A percentile compares a stretch with the other conserved stretches of the same genome.
Conservation (phyloP, 2,888 invertebrate genomes). For the Tetropium fuscum region DNA sequence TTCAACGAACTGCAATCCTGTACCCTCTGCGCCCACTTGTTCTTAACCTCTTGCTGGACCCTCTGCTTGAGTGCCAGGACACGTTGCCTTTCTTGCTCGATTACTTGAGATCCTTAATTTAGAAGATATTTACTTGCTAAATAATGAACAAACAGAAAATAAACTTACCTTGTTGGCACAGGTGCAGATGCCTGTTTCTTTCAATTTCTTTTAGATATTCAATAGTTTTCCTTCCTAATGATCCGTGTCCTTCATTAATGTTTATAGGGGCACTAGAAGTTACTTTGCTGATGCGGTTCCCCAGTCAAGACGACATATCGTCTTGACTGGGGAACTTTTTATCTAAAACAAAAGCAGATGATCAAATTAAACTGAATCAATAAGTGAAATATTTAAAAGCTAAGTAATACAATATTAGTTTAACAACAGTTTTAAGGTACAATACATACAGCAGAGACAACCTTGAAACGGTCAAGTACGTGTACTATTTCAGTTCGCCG, state of each 20-base stretch:
- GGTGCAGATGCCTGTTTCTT: conserved; percentile 84
- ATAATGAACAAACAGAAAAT: too few species aligned
- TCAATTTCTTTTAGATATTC: conserved; percentile 92
- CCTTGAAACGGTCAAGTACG: too few species aligned
- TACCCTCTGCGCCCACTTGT: conserved; percentile 81
- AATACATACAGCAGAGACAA: too few species aligned
- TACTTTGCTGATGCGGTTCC: conserved; percentile 91
- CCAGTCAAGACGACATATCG: too few species aligned
- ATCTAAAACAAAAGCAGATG: conserved; percentile 42
- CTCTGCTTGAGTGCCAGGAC: conserved; percentile 87
- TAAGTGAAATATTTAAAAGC: too few species aligned
- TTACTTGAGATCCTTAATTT: conserved; percentile 86
- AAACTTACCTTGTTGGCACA: conserved; percentile 90
- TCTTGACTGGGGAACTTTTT: conserved; percentile 78
- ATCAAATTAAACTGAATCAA: too few species aligned
- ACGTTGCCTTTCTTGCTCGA: conserved; percentile 90
- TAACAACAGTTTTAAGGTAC: too few species aligned
- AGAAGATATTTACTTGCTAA: neutral
- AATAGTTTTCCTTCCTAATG: conserved; percentile 81
- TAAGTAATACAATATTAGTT: too few species aligned
- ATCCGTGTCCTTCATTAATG: conserved; percentile 75
- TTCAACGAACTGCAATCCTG: conserved; percentile 73
- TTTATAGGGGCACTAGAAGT: conserved; percentile 85
- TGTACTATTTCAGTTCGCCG: too few species aligned
- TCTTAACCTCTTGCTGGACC: conserved; percentile 90